Evolutionary conservation across 1,140 invertebrate species (phyloP), one percentile per base, ranked within the genome.

Genomic region (Manduca sexta): DNA sequence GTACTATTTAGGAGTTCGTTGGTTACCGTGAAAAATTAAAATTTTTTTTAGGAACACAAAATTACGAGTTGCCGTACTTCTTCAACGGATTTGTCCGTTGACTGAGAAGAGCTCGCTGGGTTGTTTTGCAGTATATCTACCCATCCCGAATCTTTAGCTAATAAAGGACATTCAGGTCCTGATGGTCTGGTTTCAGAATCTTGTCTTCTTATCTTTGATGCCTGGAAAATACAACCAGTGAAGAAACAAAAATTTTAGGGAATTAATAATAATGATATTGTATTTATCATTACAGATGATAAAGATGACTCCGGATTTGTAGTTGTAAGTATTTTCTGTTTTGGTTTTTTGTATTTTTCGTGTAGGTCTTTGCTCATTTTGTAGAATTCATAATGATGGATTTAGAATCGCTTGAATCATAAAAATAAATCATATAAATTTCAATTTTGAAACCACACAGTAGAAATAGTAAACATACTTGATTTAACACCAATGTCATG

Each of bases 121-220:
- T 35, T 39, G 13, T 45, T 45, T 43, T 72, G 64, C 12, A 74
- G 39, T 34, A 71, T 71, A 45, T 82, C 75, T 26, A 78, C 67
- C 78, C 78, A 82, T 62, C 79, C 78, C 1, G 78, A 82, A 56
- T 82, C 78, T 62, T 82, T 82, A 4, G 78, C 78, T 50, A 71
- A 16, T 18, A 82, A 49, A 8, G 74, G 60, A 40, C 64, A 73
- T 12, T 51, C 31, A 2, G 55, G 54, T 55, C 61, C 44, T 42
- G 38, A n/a, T 49, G 38, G 16, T 35, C 61, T 55, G 12, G 47
- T 50, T 21, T 59, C 44, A 16, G 56, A 45, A 26, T 50, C 49
- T 16, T 45, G 38, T 37, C 15, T 43, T 15, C 50, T 62, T 8
- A 35, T 40, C 18, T 49, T 64, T 18, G 44, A 42, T 17, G 35